Evolutionary conservation across 2,888 invertebrate species (phyloP), one percentile per base, ranked within the genome.

Genomic region (Hybos culiciformis): DNA sequence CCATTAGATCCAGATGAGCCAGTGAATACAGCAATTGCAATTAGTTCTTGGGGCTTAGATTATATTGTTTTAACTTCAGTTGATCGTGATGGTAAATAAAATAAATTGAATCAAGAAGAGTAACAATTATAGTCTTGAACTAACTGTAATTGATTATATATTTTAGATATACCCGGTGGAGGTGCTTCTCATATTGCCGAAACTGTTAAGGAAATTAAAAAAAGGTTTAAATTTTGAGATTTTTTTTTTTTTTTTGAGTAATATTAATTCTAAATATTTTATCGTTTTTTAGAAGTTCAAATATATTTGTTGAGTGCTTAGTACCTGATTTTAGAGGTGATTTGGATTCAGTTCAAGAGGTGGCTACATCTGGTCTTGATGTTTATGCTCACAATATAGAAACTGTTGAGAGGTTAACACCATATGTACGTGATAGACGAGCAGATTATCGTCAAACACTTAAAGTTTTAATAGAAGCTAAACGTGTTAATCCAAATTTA

Each of bases 361-460:
- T 97, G 44, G 88, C 83, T 0, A 61, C 70, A 15, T 80, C 86
- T 45, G 91, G 91, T 0, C 70, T 97, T 1, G 96, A 98, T 67
- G 98, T 99, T 26, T 97, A 85, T 55, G 97, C 97, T 1, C 98
- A 98, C 65, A 98, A 99, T 64, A 83, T 99, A 29, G 98, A 99
- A 71, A 98, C 98, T 0, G 94, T 96, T 0, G 88, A 90, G 59
- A 71, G 78, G 48, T 68, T 94, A 26, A 94, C 94, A 36, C 87
- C 87, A 5, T 84, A 80, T 60, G 96, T 98, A 1, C 73, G 98
- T 46, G 98, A 98, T 62, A 81, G 85, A 20, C 73, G 97, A 46
- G 98, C 98, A 11, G 81, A 81, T 69, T 98, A 85, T 59, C 72
- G 80, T 39, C 98, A 98, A 67, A 92, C 96, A 0, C 61, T 98